Evolutionary conservation across 2,888 invertebrate genomes (phyloP), one percentile per base, ranked within the genome.

Genomic region (Clusia tigrina): DNA sequence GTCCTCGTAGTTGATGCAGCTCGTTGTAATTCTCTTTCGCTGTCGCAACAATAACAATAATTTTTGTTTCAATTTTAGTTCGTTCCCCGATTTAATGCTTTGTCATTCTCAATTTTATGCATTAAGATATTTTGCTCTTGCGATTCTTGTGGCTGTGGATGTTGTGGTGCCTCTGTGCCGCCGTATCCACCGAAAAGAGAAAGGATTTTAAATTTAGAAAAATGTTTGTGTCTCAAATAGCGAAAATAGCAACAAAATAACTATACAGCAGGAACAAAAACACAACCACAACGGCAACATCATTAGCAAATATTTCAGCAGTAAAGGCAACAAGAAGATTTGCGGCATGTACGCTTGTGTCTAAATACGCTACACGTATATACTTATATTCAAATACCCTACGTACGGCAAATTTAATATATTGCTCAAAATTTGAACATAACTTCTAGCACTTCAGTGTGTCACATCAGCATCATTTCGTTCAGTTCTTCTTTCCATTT

Each of bases 31-130:
- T 12, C n/a, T 68, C 42, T 9, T n/a, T 2, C 54, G 32, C 12
- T 22, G 32, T 54, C 32, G 6, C 20, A 1, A 5, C 10, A 54
- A 54, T 54, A 54, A 54, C 54, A 54, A 54, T 54, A 54, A 74
- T 70, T 72, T 58, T 55, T 58, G 67, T 73, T 74, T 68, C 69
- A 72, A 73, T 74, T 73, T 74, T 73, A 74, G 74, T 71, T 67
- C 64, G 69, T 73, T 72, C 69, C 69, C 63, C 69, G 73, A 67
- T 70, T 72, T 70, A 74, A 72, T 74, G 69, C 72, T 70, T 72
- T 69, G 70, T 70, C 74, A 70, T 72, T 69, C 62, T 65, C 67
- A 68, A 65, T 61, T 62, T 10, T 54, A 59, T 37, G 58, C 60
- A 54, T 56, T 62, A 62, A 58, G n/a, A 12, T 32, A 9, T 6